Conservation (phyloP, 1,140 invertebrate species). For the Anadara kagoshimensis region DNA sequence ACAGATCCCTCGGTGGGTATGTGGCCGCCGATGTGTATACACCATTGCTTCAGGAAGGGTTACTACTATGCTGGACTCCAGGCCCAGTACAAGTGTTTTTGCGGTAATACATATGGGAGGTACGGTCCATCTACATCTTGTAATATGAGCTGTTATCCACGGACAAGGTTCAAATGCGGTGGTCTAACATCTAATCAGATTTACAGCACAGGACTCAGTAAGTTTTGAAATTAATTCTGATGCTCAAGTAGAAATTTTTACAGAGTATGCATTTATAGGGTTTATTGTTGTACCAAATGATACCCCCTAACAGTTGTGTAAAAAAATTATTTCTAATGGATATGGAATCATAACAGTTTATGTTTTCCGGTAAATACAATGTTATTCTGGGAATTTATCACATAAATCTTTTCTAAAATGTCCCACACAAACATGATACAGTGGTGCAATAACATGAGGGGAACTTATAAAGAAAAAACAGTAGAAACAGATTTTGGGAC, state of each 20-base stretch:
- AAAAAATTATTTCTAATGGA: background rate
- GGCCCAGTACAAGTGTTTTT: conserved; percentile 57
- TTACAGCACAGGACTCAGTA: conserved; percentile 60
- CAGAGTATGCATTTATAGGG: too few relatives aligned
- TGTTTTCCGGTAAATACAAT: too few relatives aligned
- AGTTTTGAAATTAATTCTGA: conserved; percentile 6
- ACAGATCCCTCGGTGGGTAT: conserved; percentile 50
- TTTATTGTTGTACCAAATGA: too few relatives aligned
- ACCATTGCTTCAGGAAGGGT: conserved; percentile 60
- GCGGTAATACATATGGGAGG: conserved; percentile 59
- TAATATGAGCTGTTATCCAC: conserved; percentile 45
- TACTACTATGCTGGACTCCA: conserved; percentile 61
- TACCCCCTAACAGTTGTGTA: background rate
- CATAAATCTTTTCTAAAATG: too few relatives aligned
- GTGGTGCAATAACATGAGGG: too few relatives aligned
- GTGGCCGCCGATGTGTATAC: conserved; percentile 61
- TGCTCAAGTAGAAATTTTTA: background rate
- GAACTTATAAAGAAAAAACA: too few relatives aligned
- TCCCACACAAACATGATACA: too few relatives aligned
- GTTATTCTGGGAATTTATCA: too few relatives aligned
- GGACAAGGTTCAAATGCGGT: conserved; percentile 50
- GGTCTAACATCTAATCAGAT: conserved; percentile 47
- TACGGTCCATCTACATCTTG: conserved; percentile 53
- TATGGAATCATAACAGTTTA: too few relatives aligned
- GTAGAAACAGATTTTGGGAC: too few relatives aligned